Evolutionary conservation across 2,888 invertebrate genomes (phyloP).

Genomic region (Venustoraphidia nigricollis): DNA sequence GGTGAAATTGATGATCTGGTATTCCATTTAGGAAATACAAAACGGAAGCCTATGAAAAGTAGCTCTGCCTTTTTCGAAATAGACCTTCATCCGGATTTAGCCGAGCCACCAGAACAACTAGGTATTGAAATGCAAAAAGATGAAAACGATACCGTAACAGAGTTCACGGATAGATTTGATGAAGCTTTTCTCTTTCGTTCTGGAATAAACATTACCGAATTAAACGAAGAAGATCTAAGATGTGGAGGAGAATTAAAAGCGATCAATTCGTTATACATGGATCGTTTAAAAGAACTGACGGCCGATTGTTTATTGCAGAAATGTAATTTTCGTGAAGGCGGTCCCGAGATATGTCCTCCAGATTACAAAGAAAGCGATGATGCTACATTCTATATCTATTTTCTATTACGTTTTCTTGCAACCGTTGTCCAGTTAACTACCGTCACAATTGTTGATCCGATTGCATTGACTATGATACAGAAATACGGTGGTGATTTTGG

Average conservation of each 20-base stretch:
- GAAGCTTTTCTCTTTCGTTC: conserved; percentile 43
- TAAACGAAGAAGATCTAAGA: conserved; percentile 57
- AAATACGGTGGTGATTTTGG: conserved; percentile 72
- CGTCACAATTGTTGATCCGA: conserved; percentile 81
- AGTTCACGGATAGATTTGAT: conserved; percentile 55
- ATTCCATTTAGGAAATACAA: conserved; percentile 34
- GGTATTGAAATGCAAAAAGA: conserved; percentile 62
- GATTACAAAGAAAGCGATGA: conserved; percentile 65
- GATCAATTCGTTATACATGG: conserved; percentile 47
- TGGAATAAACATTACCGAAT: conserved; percentile 56
- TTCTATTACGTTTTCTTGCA: conserved; percentile 60
- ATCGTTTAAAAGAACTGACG: conserved; percentile 40
- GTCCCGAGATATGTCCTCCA: conserved; percentile 63
- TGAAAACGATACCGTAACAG: conserved; percentile 57
- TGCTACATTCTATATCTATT: conserved; percentile 70
- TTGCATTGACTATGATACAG: conserved; percentile 72
- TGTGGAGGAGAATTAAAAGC: conserved; percentile 57
- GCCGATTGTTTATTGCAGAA: conserved; percentile 63
- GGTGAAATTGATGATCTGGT: conserved; percentile 38
- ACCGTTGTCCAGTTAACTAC: conserved; percentile 70
- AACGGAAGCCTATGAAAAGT: conserved; percentile 25
- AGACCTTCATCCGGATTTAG: conserved; percentile 59
- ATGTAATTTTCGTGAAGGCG: conserved; percentile 58
- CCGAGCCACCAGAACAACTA: conserved; percentile 57
- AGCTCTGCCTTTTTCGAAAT: conserved; percentile 42